Evolutionary conservation across 2,113 vertebrate genomes (phyloP), one percentile per base, ranked within the genome.

Genomic region (Corythaeola cristata): DNA sequence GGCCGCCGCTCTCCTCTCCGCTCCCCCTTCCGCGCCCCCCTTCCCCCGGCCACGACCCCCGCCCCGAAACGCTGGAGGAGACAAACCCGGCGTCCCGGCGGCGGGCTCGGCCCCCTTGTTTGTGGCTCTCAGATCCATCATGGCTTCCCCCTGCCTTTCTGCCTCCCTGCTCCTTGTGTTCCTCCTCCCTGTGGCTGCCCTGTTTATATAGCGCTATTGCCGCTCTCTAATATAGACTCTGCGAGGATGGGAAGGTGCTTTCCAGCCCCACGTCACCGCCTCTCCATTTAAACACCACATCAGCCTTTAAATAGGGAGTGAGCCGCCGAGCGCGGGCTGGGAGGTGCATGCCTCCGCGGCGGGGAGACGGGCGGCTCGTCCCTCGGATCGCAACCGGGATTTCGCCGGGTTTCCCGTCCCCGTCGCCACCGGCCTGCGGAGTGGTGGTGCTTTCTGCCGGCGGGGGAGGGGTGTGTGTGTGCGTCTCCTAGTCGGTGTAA

Each of bases 151-250:
- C 85, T 96, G 97, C 93, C 96, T 98, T 96, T 97, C 98, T 98
- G 95, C 97, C 98, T 98, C 97, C 98, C 98, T 83, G 96, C 97
- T 97, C 98, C 98, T 98, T 99, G 98, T 99, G 99, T 98, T 98
- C 98, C 98, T 99, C 98, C 99, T 99, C 98, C 99, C 98, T 98
- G 97, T 97, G 98, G 98, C 98, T 94, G 98, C 98, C 98, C 98
- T 98, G 98, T 98, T 99, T 99, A 98, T 99, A 99, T 99, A 99
- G 98, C 97, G 99, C 99, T 99, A 99, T 99, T 98, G 98, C 98
- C 98, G 98, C 98, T 98, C 99, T 99, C 99, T 99, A 99, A 99
- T 99, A 99, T 99, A 99, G 99, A 99, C 99, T 98, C 98, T 98
- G 99, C 97, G 98, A 97, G 98, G 99, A 99, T 99, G 99, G 99